Percentiles rank a stretch among this genome's conserved stretches.
phyloP scores from a whole-genome alignment of 2,113 vertebrate genomes.

The Bostrychus sinensis region DNA sequence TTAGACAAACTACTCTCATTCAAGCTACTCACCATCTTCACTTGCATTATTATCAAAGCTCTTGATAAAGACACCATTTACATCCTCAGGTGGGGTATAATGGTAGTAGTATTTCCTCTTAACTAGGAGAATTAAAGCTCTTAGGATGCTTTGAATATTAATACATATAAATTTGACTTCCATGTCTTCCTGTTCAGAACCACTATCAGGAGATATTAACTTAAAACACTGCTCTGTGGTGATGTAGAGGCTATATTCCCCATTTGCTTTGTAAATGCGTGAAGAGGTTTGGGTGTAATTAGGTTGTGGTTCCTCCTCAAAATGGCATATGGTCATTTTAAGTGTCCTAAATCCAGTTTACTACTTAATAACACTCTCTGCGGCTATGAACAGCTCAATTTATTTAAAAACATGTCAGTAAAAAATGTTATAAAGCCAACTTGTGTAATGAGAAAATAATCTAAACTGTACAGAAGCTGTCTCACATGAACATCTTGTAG shows the following conservation, averaged over 20 bases:
- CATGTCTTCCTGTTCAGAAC: not conserved
- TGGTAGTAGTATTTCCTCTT: constrained; percentile 6
- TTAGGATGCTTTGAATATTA: not conserved
- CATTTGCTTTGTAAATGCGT: too few relatives aligned
- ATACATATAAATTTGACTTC: not conserved
- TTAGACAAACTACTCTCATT: constrained; percentile 38
- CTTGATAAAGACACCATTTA: not conserved
- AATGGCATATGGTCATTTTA: too few relatives aligned
- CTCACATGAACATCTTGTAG: not conserved
- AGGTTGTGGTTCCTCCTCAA: too few relatives aligned
- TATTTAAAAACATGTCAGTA: too few relatives aligned
- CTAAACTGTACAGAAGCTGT: not conserved
- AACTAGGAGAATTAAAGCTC: not conserved
- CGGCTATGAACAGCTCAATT: too few relatives aligned
- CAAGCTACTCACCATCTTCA: constrained; percentile 5
- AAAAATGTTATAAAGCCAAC: too few relatives aligned
- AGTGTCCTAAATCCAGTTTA: too few relatives aligned
- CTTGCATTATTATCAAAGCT: not conserved
- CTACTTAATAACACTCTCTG: too few relatives aligned
- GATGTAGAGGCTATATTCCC: too few relatives aligned
- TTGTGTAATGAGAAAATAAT: too few relatives aligned
- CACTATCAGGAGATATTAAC: not conserved
- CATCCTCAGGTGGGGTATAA: not conserved
- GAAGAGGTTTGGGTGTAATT: too few relatives aligned
- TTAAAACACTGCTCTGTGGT: too few relatives aligned